Base-by-base conservation (phyloP, 2,888 invertebrate genomes). In the Sympetrum striolatum region DNA sequence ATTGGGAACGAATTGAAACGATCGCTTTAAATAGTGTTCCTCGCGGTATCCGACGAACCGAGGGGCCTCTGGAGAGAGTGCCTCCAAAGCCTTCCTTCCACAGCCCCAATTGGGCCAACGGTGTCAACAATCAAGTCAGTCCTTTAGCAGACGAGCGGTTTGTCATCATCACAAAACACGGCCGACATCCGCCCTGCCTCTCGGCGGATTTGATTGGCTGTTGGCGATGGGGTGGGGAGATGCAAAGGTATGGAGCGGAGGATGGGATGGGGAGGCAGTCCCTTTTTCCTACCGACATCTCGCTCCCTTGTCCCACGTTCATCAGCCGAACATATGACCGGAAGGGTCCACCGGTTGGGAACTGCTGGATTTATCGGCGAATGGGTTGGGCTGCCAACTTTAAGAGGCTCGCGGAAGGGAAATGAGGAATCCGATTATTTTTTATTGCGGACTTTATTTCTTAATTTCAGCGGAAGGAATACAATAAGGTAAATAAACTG, bases 111-210 rank as follows among this genome's bases (percentile, higher is more conserved):
- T 86, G 86, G 86, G 86, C 86, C 86, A 86, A 86, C 64, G 86
- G 86, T 86, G 86, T 64, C 86, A 86, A 86, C 86, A 86, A 86
- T 60, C 86, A 86, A 86, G 86, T 82, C 86, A 60, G 86, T 64
- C 86, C 64, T 60, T 86, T 86, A 37, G 60, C 86, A 86, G 86
- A 86, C 86, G 86, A 86, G 86, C 86, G 60, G 86, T 86, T 86
- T 86, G 86, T 86, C 86, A 86, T 86, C 86, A 86, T 86, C 86
- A 86, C 86, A 86, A 86, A 86, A 60, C 58, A 60, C 60, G 10
- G n/a, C 60, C 64, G 58, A 58, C 82, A 82, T 82, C 82, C 82
- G 82, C 82, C 82, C 31, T 58, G 31, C 82, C 35, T 31, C 37
- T 37, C 60, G 22, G 86, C 8, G 86, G 60, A 86, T 86, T 86